These are phyloP conservation scores for Ophiothrix spiculata DNA, from an alignment of 35 echinoderm and acorn worm species.

Conservation along the genomic window DNA sequence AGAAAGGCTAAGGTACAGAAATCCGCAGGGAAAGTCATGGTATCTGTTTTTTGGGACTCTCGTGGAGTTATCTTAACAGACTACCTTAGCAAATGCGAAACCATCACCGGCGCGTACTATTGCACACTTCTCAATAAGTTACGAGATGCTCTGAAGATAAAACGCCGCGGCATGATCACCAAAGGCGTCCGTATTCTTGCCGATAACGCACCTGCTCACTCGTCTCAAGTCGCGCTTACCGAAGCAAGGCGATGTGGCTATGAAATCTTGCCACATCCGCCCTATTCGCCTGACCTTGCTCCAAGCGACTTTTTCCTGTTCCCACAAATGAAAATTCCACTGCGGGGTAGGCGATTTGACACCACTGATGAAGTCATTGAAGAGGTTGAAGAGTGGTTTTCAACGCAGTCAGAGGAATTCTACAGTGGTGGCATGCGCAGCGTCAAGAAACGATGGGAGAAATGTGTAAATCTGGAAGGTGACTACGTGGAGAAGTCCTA, in stretches of 20 bases:
- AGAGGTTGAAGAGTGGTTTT: not conserved
- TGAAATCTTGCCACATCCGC: not conserved
- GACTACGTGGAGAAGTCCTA: not conserved
- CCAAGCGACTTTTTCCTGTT: not conserved
- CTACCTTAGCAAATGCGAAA: not conserved
- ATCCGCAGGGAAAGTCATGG: not conserved
- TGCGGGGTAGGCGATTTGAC: slow-evolving; percentile 11
- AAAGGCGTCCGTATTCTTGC: slow-evolving; percentile 18
- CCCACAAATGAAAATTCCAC: slow-evolving; percentile 3
- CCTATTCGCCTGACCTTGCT: not conserved
- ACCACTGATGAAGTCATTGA: not conserved
- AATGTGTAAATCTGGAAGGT: not conserved
- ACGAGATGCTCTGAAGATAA: slow-evolving; percentile 16
- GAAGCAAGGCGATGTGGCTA: slow-evolving; percentile 6
- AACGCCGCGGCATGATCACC: slow-evolving; percentile 12
- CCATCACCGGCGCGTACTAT: slow-evolving; percentile 16
- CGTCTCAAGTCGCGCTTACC: not conserved
- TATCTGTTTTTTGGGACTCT: slow-evolving; percentile 11
- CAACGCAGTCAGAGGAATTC: not conserved
- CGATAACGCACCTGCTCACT: slow-evolving; percentile 13
- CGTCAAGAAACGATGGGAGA: not conserved
- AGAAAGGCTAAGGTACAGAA: slow-evolving; percentile 17
- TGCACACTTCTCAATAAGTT: slow-evolving; percentile 14
- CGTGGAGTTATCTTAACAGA: not conserved
- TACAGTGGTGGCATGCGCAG: not conserved